Conservation (phyloP, 2,113 vertebrate species). For the Percina caprodes region DNA sequence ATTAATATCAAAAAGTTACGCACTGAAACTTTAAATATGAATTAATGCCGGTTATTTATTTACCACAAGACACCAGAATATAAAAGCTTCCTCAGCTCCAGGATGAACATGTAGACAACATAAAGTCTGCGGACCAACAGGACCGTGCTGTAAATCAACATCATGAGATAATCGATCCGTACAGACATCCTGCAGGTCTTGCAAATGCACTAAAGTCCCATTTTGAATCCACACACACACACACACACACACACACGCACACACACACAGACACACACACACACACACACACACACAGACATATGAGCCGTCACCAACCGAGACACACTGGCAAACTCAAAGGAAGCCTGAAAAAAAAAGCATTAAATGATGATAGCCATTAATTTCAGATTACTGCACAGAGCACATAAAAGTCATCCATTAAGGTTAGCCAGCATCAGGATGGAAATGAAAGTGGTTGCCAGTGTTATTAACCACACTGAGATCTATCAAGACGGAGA, state of each 20-base stretch:
- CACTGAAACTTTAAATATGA: not conserved
- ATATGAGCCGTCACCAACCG: not conserved
- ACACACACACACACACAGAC: conserved; percentile 8
- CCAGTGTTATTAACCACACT: conserved; percentile 41
- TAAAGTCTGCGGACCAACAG: conserved; percentile 3
- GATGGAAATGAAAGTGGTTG: conserved; percentile 47
- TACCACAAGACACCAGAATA: too few relatives aligned
- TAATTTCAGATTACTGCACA: conserved; percentile 56
- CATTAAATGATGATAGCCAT: conserved; percentile 43
- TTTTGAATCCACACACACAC: conserved; percentile 1
- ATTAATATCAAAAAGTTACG: too few relatives aligned
- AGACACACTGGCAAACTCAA: conserved; percentile 29
- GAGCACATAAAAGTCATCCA: conserved; percentile 54
- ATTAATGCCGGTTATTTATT: not conserved
- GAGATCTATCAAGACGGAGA: conserved; percentile 22
- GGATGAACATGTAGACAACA: not conserved
- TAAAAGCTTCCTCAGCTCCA: not conserved
- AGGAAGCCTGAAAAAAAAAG: conserved; percentile 30
- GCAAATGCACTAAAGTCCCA: too few relatives aligned
- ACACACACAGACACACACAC: conserved; percentile 8
- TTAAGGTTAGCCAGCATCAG: conserved; percentile 49
- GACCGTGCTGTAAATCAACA: not conserved
- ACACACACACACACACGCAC: conserved; percentile 1
- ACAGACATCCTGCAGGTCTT: not conserved
- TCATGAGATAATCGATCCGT: not conserved